Conservation (phyloP, 2,113 vertebrate genomes). For the Tauraco erythrolophus region DNA sequence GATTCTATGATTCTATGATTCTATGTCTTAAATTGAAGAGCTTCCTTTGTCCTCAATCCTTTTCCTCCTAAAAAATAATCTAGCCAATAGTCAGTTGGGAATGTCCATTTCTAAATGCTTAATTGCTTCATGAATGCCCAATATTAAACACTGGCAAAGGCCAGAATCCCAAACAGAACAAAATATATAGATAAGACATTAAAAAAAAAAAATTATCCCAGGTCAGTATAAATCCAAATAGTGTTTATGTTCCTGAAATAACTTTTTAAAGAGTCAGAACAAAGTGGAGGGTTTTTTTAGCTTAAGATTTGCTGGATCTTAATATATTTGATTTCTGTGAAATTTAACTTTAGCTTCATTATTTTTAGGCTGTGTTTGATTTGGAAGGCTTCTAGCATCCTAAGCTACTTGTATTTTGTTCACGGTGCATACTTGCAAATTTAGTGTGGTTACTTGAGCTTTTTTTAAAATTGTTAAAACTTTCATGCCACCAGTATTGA, state of each 20-base stretch:
- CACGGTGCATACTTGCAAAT: background rate
- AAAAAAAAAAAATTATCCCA: background rate
- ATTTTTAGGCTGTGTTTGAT: slow-evolving; percentile 47
- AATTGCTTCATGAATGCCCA: background rate
- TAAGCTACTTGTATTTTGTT: slow-evolving; percentile 21
- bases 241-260: slow-evolving; percentile 24
- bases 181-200: background rate
- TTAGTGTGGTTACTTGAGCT: background rate
- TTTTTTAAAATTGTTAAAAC: background rate
- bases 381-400: background rate
- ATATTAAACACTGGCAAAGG: background rate
- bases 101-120: background rate
- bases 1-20: too few species aligned
- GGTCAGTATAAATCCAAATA: background rate
- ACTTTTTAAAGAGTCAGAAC: background rate
- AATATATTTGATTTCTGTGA: slow-evolving; percentile 26
- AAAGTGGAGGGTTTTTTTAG: background rate
- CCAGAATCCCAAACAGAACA: background rate
- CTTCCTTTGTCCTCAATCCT: background rate
- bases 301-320: slow-evolving; percentile 2
- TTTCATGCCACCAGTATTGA: background rate
- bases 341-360: slow-evolving; percentile 18
- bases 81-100: background rate
- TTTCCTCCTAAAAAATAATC: background rate
- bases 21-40: background rate